Evolutionary conservation across 2,797 vertebrate species (phyloP).

Genomic region (Rhinichthys osculus): DNA sequence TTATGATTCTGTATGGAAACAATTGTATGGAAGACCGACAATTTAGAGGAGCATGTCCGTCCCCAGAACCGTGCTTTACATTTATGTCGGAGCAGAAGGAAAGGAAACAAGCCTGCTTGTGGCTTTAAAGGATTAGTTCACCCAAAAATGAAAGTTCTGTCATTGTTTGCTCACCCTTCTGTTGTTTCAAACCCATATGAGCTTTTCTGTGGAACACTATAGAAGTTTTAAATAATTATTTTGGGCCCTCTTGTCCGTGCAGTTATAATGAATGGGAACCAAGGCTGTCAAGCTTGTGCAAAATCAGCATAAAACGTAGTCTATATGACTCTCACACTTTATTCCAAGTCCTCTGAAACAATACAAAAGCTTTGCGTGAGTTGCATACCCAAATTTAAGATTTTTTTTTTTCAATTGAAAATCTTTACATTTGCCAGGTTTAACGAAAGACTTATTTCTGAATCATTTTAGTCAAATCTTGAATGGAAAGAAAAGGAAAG

Average conservation of each 20-base stretch:
- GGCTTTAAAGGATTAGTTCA: slow-evolving; percentile 22
- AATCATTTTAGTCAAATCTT: background rate
- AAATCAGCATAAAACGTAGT: background rate
- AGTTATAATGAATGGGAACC: background rate
- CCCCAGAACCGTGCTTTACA: background rate
- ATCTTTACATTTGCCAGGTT: background rate
- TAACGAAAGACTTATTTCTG: background rate
- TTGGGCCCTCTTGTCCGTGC: background rate
- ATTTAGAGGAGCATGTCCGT: background rate
- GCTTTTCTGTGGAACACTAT: background rate
- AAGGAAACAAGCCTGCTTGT: background rate
- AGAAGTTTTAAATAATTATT: background rate
- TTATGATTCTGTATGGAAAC: background rate
- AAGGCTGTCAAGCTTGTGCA: background rate
- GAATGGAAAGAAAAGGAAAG: background rate
- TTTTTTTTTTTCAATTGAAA: background rate
- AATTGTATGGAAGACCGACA: background rate
- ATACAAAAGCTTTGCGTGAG: background rate
- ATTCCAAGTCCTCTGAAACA: background rate
- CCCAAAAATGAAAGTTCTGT: background rate
- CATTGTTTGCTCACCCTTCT: background rate
- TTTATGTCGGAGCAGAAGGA: background rate
- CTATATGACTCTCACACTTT: background rate
- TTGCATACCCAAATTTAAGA: background rate
- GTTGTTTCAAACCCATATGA: background rate